Evolutionary conservation across 2,113 vertebrate species (phyloP), one percentile per base, ranked within the genome.

Genomic region (Oreochromis aureus): DNA sequence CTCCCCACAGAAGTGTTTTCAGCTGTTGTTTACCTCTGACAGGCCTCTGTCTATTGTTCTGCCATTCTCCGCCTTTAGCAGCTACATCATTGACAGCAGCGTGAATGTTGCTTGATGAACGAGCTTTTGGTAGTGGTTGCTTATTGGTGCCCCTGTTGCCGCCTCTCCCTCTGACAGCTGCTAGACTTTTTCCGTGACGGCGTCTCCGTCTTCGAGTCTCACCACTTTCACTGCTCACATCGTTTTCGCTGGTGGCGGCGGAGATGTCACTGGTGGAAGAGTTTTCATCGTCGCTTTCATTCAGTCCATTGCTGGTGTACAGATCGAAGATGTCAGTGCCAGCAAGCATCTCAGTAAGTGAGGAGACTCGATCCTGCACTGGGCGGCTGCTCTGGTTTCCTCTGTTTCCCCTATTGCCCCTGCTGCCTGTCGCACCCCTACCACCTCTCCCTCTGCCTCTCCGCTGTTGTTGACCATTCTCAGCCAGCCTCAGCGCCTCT

Each of bases 401-500:
- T 27, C 48, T 36, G 6, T 32, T 27, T 2, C 89, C 85, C 4
- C 66, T 73, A 0, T 4, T 54, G 5, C 79, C 89, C 5, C 53
- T 39, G 13, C 2, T 27, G 11, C 6, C 44, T 13, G 5, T 3
- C 15, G 5, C 83, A 46, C 22, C 12, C 56, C 71, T 76, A 18
- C 71, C 41, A n/a, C 84, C 69, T 54, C 85, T 80, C 7, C 63
- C 19, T 32, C 87, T 39, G 3, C 53, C 56, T 46, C 71, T 63
- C 12, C 32, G 24, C 51, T 82, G 48, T 22, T 41, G 19, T 9
- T 1, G 10, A 22, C 7, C 36, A 5, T 24, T 69, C 18, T 58
- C 41, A 12, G 8, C 71, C 34, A 41, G 63, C 66, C 86, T 88
- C 88, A 96, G 32, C 18, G 78, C 89, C 19, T 90, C 32, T 34